Percentiles rank a stretch among this genome's conserved stretches.
These are phyloP conservation scores for Eclectus roratus DNA, from an alignment of 2,113 vertebrate genomes.

Conservation along the genomic window DNA sequence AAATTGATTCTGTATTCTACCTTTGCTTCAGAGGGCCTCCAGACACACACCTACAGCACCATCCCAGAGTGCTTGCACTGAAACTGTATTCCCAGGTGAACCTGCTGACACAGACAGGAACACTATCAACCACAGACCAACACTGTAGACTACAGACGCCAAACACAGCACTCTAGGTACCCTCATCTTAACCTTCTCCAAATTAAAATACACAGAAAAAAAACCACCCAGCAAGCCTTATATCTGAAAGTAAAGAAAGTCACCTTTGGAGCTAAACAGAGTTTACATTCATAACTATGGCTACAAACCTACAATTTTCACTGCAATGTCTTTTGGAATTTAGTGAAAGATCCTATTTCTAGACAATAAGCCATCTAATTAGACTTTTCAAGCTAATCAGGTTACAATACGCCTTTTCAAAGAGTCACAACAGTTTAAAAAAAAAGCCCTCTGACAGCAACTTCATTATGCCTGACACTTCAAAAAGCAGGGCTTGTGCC, in stretches of 20 bases:
- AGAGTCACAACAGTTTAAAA: background rate
- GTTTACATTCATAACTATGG: background rate
- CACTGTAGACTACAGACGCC: rapidly evolving
- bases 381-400: background rate
- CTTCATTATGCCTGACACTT: background rate
- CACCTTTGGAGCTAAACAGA: background rate
- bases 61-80: rapidly evolving
- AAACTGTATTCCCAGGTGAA: background rate
- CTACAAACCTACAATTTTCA: slow-evolving; percentile 40
- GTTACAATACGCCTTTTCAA: background rate
- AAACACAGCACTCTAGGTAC: background rate
- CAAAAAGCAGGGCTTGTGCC: background rate
- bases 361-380: slow-evolving; percentile 7
- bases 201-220: background rate
- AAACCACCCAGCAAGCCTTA: background rate
- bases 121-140: background rate
- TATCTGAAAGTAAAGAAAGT: background rate
- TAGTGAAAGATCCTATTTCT: slow-evolving; percentile 36
- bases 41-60: background rate
- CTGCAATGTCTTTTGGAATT: background rate
- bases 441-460: background rate
- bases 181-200: background rate
- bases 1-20: background rate
- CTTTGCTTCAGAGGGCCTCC: background rate
- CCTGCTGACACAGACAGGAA: background rate